These are phyloP conservation scores for Chloroclysta siterata DNA, from an alignment of 2,888 invertebrate genomes.

Conservation along the genomic window DNA sequence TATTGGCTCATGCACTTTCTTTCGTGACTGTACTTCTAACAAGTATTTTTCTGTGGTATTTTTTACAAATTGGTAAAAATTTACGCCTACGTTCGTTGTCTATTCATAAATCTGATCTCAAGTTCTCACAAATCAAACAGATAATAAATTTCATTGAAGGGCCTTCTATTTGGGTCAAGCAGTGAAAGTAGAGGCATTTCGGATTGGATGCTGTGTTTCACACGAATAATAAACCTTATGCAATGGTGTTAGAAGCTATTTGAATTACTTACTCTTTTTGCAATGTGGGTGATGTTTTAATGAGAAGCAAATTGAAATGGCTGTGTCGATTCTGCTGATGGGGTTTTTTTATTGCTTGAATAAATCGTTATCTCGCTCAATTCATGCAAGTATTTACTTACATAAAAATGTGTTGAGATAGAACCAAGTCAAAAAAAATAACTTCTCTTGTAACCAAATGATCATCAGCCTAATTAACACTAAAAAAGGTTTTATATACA, in stretches of 20 bases:
- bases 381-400: too few relatives aligned
- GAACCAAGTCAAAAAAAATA: too few relatives aligned
- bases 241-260: slow-evolving; percentile 19
- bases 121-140: slow-evolving; percentile 43
- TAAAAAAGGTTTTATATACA: too few relatives aligned
- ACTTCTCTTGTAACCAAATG: too few relatives aligned
- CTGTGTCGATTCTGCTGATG: slow-evolving; percentile 29
- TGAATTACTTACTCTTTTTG: slow-evolving; percentile 4
- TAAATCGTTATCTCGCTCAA: not conserved
- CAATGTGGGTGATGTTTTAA: slow-evolving; percentile 18
- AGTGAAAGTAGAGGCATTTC: slow-evolving; percentile 63
- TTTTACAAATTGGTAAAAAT: slow-evolving; percentile 20
- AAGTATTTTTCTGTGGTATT: slow-evolving; percentile 1
- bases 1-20: slow-evolving; percentile 3
- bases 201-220: slow-evolving; percentile 16
- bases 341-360: slow-evolving; percentile 2
- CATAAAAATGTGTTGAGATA: too few relatives aligned
- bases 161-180: slow-evolving; percentile 59
- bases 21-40: slow-evolving; percentile 4
- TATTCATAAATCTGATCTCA: slow-evolving; percentile 41
- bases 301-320: slow-evolving; percentile 33
- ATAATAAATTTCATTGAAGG: slow-evolving; percentile 54
- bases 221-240: slow-evolving; percentile 19
- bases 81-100: slow-evolving; percentile 33
- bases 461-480: too few relatives aligned